Evolutionary conservation across 2,797 vertebrate species (phyloP), one percentile per base, ranked within the genome.

Genomic region (Lepus oiostolus): DNA sequence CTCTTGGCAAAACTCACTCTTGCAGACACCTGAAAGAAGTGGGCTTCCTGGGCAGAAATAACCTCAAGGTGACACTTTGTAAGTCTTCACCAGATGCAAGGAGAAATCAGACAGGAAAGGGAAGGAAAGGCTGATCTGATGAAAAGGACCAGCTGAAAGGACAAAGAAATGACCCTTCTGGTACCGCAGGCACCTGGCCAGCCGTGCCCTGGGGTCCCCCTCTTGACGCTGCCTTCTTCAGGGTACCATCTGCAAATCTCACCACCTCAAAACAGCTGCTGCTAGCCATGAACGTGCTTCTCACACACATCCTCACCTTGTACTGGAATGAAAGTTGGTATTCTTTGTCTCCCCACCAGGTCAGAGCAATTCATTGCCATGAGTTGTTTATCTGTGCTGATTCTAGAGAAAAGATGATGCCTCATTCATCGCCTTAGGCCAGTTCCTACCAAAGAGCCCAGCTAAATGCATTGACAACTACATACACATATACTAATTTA

Each of bases 51-150:
- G 84, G 86, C 35, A 77, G 42, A 95, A 60, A 67, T 85, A 94
- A 97, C 94, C 93, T 96, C 95, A 65, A 67, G 85, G 76, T 93
- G 96, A 95, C 84, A 88, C 76, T 96, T 89, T 80, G 68, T 93
- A 90, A 85, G 95, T 95, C 84, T 93, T 87, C 16, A 22, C 42
- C 35, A 63, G 96, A 97, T 89, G 16, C 65, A 82, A 93, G 93
- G 93, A 97, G 96, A 96, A 94, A 91, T 84, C 62, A 90, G 83
- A 75, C 67, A 96, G 81, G 11, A 77, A 96, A 95, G 70, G 54
- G 86, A 97, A 96, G 88, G 91, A 28, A 88, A 65, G 52, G 95
- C 24, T 86, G 85, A 68, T 24, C 76, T 77, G 96, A 67, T 93
- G 91, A 93, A 97, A 96, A 86, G 91, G 54, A 52, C 21, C 67